Percentiles rank a stretch among this genome's conserved stretches.
Conservation (phyloP, 2,113 vertebrate genomes). For the Scopus umbretta region DNA sequence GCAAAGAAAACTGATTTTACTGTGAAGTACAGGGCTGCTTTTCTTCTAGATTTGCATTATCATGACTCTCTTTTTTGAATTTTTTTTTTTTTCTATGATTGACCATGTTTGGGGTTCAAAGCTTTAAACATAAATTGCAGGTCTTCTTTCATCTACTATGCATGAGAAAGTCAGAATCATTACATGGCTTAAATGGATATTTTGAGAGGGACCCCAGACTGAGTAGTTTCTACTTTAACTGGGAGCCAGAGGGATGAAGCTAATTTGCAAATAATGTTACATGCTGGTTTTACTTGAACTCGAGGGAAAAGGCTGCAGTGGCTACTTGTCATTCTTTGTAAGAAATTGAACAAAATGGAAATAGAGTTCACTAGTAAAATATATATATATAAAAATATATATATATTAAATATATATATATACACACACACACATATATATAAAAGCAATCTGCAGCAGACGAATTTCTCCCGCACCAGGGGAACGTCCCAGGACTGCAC, state of each 20-base stretch:
- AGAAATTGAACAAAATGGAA: background rate
- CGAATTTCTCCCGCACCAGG: background rate
- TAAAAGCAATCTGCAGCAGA: background rate
- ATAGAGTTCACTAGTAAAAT: background rate
- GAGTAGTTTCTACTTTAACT: background rate
- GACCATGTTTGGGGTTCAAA: constrained; percentile 38
- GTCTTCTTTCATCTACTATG: constrained; percentile 20
- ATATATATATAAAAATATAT: background rate
- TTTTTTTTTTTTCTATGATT: background rate
- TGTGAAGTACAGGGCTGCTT: background rate
- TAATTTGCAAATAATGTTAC: constrained; percentile 38
- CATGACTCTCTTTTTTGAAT: background rate
- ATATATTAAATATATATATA: too few relatives aligned
- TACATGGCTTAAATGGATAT: constrained; percentile 17
- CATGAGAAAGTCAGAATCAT: background rate
- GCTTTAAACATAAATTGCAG: background rate
- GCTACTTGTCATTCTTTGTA: constrained; percentile 4
- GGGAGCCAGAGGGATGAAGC: constrained; percentile 2
- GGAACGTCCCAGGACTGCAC: background rate
- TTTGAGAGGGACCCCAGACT: background rate
- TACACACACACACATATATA: background rate
- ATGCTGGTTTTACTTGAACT: background rate
- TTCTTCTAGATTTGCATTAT: constrained; percentile 10
- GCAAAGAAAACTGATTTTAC: constrained; percentile 4
- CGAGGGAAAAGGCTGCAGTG: background rate